A percentile compares a stretch with the other conserved stretches of the same genome.
Evolutionary conservation across 2,113 vertebrate genomes (phyloP).

Genomic region (Thalassoma bifasciatum): DNA sequence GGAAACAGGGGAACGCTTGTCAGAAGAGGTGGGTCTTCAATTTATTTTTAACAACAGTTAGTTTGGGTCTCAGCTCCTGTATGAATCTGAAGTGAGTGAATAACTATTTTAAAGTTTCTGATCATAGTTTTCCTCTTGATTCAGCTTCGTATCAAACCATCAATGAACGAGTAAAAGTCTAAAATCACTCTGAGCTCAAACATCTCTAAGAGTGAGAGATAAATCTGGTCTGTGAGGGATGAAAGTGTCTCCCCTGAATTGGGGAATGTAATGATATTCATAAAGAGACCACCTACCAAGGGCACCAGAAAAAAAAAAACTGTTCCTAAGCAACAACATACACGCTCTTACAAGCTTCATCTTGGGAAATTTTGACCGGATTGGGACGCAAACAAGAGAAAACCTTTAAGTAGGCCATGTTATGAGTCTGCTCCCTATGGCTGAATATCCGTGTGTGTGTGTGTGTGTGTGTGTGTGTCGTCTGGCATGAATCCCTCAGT

Average conservation of each 20-base stretch:
- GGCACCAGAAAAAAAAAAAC: conserved; percentile 70
- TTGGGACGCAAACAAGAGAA: conserved; percentile 79
- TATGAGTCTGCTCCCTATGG: conserved; percentile 68
- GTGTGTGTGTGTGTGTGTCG: conserved; percentile 50
- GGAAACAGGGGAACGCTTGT: too few relatives aligned
- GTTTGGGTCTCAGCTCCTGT: conserved; percentile 1
- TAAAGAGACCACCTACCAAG: conserved; percentile 79
- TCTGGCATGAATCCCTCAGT: conserved; percentile 62
- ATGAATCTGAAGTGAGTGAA: not conserved
- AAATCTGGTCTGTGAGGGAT: conserved; percentile 64
- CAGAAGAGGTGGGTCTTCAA: too few relatives aligned
- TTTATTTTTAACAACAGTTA: too few relatives aligned
- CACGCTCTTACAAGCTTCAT: conserved; percentile 74
- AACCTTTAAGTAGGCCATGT: conserved; percentile 79
- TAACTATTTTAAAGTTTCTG: conserved; percentile 19
- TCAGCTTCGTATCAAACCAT: conserved; percentile 12
- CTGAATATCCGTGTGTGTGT: too few relatives aligned
- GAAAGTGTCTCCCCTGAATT: conserved; percentile 71
- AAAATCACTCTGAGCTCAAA: conserved; percentile 28
- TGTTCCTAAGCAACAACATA: conserved; percentile 84
- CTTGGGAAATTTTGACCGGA: conserved; percentile 80
- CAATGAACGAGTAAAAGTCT: conserved; percentile 28
- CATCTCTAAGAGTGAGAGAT: conserved; percentile 40
- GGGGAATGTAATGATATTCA: conserved; percentile 82
- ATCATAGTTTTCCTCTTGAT: not conserved